Evolutionary conservation across 2,113 vertebrate species (phyloP).

Genomic region (Grus americana): DNA sequence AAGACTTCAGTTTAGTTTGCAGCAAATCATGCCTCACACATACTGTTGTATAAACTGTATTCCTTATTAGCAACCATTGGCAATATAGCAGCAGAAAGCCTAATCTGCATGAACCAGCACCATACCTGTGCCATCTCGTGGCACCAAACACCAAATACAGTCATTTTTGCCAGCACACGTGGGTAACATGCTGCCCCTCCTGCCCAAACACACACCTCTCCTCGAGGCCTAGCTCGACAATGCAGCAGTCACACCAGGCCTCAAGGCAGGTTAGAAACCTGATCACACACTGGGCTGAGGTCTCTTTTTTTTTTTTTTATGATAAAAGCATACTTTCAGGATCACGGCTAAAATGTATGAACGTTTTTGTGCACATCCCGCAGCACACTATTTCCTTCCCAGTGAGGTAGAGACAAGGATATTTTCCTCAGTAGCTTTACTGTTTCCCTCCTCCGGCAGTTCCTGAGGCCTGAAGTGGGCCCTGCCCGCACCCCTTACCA

Average conservation of each 20-base stretch:
- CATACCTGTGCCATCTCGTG: rapidly evolving
- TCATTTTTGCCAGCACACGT: rapidly evolving
- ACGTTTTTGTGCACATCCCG: rapidly evolving
- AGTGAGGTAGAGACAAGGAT: background rate
- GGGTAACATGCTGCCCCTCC: no score
- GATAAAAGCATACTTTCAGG: rapidly evolving
- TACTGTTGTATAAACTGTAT: no score
- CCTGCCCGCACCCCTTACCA: background rate
- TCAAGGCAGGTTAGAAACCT: rapidly evolving
- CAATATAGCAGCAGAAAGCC: background rate
- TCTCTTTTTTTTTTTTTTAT: no score
- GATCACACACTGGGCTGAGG: rapidly evolving
- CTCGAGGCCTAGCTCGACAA: background rate
- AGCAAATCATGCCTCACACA: background rate
- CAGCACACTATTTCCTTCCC: no score
- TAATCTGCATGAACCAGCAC: rapidly evolving
- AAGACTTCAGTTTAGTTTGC: background rate
- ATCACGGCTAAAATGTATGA: rapidly evolving
- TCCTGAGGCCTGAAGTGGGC: background rate
- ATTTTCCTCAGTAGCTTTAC: background rate
- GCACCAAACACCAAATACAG: rapidly evolving
- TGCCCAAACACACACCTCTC: no score
- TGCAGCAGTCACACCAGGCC: background rate
- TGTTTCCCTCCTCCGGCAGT: rapidly evolving
- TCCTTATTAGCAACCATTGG: rapidly evolving